phyloP scores from a whole-genome alignment of 2,113 vertebrate genomes.

The Antennarius striatus region DNA sequence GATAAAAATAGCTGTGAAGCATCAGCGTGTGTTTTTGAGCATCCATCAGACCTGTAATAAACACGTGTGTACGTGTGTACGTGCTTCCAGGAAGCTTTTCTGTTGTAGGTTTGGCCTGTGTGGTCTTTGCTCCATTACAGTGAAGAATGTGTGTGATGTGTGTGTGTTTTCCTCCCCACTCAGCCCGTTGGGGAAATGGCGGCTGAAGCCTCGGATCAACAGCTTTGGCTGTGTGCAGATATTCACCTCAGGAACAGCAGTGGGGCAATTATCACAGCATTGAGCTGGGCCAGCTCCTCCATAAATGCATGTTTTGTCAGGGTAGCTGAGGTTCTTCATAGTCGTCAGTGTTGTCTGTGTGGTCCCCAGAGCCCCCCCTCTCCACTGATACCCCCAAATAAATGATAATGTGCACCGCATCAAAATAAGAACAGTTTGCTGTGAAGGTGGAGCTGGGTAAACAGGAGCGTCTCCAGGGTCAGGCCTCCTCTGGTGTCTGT shows the following conservation, averaged over 20 bases:
- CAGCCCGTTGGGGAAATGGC: constrained; percentile 32
- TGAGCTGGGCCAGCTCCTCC: background rate
- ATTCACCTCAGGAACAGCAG: constrained; percentile 39
- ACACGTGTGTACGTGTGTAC: no score
- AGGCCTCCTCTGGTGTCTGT: constrained; percentile 55
- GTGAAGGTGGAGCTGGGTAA: constrained; percentile 15
- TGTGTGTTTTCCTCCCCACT: constrained; percentile 6
- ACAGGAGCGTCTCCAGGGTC: constrained; percentile 63
- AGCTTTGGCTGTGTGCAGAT: constrained; percentile 15
- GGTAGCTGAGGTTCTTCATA: constrained; percentile 30
- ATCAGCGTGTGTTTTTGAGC: no score
- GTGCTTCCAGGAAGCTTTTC: no score
- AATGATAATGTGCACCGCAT: constrained; percentile 39
- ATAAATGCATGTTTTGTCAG: constrained; percentile 19
- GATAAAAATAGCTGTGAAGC: no score
- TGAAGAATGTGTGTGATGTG: constrained; percentile 20
- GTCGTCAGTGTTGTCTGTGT: constrained; percentile 18
- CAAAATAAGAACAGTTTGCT: constrained; percentile 41
- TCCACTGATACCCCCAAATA: background rate
- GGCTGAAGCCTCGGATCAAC: constrained; percentile 10
- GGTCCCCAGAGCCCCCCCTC: constrained; percentile 26
- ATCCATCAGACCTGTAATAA: no score
- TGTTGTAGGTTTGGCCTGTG: no score
- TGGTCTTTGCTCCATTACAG: no score
- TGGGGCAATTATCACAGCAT: background rate